Evolutionary conservation across 2,113 vertebrate species (phyloP).

Genomic region (Salminus brasiliensis): DNA sequence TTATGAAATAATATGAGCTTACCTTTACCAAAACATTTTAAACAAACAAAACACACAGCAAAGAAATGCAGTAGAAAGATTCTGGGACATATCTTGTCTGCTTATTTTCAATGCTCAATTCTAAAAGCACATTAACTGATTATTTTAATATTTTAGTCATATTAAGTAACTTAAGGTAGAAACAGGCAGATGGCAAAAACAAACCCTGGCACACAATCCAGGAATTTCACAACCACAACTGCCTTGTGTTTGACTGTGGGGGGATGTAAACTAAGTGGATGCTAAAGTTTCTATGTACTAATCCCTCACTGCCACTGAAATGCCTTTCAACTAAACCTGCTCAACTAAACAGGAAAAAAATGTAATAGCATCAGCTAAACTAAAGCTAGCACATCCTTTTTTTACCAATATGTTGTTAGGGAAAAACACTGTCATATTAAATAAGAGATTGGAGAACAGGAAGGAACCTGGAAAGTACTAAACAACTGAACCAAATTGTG

Average conservation of each 20-base stretch:
- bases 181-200: neutral
- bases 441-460: neutral
- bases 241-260: neutral
- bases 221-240: neutral
- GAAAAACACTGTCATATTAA: neutral
- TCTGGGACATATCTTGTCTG: too few species aligned
- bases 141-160: neutral
- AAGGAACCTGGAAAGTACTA: slow-evolving; percentile 25
- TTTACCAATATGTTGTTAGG: neutral
- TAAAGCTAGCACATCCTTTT: neutral
- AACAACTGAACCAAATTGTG: slow-evolving; percentile 54
- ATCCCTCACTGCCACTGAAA: neutral
- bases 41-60: neutral
- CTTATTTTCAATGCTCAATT: neutral
- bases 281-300: slow-evolving; percentile 11
- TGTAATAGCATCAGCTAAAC: neutral
- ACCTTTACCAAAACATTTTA: neutral
- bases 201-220: slow-evolving; percentile 6
- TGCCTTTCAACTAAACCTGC: neutral
- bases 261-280: neutral
- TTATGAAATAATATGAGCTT: neutral
- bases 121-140: neutral
- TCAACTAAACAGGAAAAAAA: neutral
- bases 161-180: neutral
- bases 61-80: neutral